These are phyloP conservation scores for Zootoca vivipara DNA, from an alignment of 2,113 vertebrate genomes.

Conservation along the genomic window DNA sequence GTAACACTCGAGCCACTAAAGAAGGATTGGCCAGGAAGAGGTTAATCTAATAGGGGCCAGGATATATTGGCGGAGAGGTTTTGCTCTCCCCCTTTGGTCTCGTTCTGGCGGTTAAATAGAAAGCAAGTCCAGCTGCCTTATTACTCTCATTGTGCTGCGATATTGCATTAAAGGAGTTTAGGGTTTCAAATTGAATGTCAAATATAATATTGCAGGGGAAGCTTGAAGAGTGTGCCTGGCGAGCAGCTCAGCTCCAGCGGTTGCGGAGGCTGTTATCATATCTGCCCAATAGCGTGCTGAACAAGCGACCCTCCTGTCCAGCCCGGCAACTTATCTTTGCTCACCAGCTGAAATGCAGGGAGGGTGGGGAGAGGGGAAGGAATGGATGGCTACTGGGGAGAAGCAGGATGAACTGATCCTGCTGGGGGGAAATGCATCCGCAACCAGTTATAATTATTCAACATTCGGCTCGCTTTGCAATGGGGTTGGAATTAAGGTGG, in stretches of 20 bases:
- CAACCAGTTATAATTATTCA: slow-evolving; percentile 60
- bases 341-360: slow-evolving; percentile 39
- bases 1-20: background rate
- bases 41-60: slow-evolving; percentile 56
- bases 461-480: slow-evolving; percentile 40
- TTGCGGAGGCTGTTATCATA: background rate
- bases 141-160: slow-evolving; percentile 70
- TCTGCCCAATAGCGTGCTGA: background rate
- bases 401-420: slow-evolving; percentile 52
- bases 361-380: slow-evolving; percentile 1
- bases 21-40: slow-evolving; percentile 7
- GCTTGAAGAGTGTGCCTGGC: slow-evolving; percentile 55
- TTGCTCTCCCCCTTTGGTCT: slow-evolving; percentile 47
- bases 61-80: background rate
- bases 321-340: slow-evolving; percentile 46
- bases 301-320: slow-evolving; percentile 39
- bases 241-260: slow-evolving; percentile 57
- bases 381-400: slow-evolving; percentile 43
- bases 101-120: slow-evolving; percentile 64
- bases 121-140: slow-evolving; percentile 61
- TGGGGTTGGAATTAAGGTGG: background rate
- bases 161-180: slow-evolving; percentile 71
- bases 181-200: slow-evolving; percentile 75
- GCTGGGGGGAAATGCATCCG: too few species aligned
- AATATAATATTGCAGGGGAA: slow-evolving; percentile 71